These are phyloP conservation scores for Strix occidentalis DNA, from an alignment of 2,797 vertebrate species.

Conservation along the genomic window DNA sequence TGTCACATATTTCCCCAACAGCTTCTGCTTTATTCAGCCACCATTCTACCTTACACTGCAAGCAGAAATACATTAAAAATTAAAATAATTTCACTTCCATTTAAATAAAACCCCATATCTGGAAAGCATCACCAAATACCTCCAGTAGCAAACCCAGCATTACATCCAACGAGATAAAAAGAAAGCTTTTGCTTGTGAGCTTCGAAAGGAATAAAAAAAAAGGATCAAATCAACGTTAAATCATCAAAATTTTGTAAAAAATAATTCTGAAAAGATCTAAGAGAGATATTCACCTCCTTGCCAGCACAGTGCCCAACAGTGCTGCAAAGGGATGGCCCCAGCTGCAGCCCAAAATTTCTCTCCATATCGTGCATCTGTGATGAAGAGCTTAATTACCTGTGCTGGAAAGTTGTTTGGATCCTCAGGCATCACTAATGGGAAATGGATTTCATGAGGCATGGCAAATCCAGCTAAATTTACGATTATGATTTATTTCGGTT, in stretches of 20 bases:
- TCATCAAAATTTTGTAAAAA: neutral
- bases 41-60: neutral
- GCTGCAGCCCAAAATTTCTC: neutral
- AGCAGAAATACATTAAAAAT: neutral
- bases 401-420: neutral
- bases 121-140: neutral
- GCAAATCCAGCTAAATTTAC: neutral
- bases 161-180: neutral
- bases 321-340: neutral
- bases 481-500: neutral
- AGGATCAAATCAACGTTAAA: neutral
- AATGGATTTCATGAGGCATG: neutral
- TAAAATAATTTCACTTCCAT: accelerated
- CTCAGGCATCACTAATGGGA: neutral
- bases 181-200: accelerated
- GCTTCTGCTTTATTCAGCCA: neutral
- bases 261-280: neutral
- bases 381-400: neutral
- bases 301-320: neutral
- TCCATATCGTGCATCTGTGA: neutral
- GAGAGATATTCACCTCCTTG: neutral
- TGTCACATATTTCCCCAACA: neutral
- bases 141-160: neutral
- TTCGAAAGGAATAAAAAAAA: neutral
- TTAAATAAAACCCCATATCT: neutral